These are phyloP conservation scores for Agonopterix subpropinquella DNA, from an alignment of 2,888 invertebrate genomes.

Conservation along the genomic window DNA sequence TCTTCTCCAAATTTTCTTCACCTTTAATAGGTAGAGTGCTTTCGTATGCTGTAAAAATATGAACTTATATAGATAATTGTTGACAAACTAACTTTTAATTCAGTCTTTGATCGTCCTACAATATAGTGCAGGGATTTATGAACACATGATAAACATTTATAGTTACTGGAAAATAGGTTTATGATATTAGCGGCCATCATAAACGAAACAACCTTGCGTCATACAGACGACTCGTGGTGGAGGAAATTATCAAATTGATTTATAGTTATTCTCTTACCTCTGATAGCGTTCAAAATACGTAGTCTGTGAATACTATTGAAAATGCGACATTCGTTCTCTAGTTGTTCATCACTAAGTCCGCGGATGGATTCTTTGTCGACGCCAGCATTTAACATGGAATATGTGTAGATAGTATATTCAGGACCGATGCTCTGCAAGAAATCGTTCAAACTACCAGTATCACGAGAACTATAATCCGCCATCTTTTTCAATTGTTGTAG, in stretches of 20 bases:
- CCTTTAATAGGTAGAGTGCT: slow-evolving; percentile 79
- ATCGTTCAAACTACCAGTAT: slow-evolving; percentile 91
- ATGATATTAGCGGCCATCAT: slow-evolving; percentile 12
- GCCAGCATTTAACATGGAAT: slow-evolving; percentile 96
- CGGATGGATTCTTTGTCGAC: slow-evolving; percentile 93
- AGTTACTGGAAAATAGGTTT: slow-evolving; percentile 13
- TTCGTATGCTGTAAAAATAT: slow-evolving; percentile 73
- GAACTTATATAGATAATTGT: neutral
- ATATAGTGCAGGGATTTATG: slow-evolving; percentile 1
- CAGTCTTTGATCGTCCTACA: slow-evolving; percentile 5
- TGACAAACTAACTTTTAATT: neutral
- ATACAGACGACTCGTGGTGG: slow-evolving; percentile 1
- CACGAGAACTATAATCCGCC: slow-evolving; percentile 97
- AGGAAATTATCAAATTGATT: slow-evolving; percentile 10
- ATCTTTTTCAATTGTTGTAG: slow-evolving; percentile 94
- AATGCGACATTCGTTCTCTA: slow-evolving; percentile 93
- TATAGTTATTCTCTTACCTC: slow-evolving; percentile 57
- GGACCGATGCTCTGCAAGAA: slow-evolving; percentile 89
- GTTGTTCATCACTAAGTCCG: slow-evolving; percentile 92
- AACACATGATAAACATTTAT: neutral
- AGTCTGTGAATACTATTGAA: slow-evolving; percentile 95
- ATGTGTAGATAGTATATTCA: slow-evolving; percentile 97
- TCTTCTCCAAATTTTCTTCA: slow-evolving; percentile 89
- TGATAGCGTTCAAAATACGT: slow-evolving; percentile 91
- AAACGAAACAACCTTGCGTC: slow-evolving; percentile 12